Percentiles rank a stretch among this genome's conserved stretches.
Conservation (phyloP, 2,113 vertebrate species). For the Thunnus maccoyii region DNA sequence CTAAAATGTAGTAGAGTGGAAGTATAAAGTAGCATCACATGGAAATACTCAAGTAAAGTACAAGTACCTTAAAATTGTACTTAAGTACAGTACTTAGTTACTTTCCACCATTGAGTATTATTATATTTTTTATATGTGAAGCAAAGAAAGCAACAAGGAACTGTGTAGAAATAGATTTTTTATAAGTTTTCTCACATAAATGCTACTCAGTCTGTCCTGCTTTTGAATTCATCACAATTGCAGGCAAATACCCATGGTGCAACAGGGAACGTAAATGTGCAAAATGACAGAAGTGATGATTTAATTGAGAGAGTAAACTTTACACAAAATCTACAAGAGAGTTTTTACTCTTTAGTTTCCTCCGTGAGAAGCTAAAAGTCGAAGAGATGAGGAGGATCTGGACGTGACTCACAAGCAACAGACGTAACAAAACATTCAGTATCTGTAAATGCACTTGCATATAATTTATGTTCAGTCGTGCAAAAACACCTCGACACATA, state of each 20-base stretch:
- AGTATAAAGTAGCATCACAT: too few relatives aligned
- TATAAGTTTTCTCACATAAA: slow-evolving; percentile 33
- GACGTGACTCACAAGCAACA: neutral
- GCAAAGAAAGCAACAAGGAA: neutral
- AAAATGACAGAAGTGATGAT: neutral
- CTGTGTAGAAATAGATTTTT: slow-evolving; percentile 65
- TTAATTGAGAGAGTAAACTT: slow-evolving; percentile 24
- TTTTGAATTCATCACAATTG: slow-evolving; percentile 4
- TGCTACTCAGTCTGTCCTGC: slow-evolving; percentile 26
- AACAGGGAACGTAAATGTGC: slow-evolving; percentile 31
- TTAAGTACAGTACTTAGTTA: too few relatives aligned
- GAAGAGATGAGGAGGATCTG: neutral
- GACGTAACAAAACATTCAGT: slow-evolving; percentile 38
- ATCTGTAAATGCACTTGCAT: slow-evolving; percentile 59
- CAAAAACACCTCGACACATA: slow-evolving; percentile 27
- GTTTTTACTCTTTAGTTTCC: neutral
- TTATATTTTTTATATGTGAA: neutral
- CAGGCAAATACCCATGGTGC: slow-evolving; percentile 9
- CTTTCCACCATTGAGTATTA: too few relatives aligned
- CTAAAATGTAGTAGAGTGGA: too few relatives aligned
- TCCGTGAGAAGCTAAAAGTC: too few relatives aligned
- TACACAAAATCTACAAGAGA: neutral
- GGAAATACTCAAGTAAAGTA: too few relatives aligned
- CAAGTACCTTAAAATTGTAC: too few relatives aligned
- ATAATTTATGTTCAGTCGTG: slow-evolving; percentile 54